Conservation (phyloP, 2,888 invertebrate species). For the Caenorhabditis sinica region DNA sequence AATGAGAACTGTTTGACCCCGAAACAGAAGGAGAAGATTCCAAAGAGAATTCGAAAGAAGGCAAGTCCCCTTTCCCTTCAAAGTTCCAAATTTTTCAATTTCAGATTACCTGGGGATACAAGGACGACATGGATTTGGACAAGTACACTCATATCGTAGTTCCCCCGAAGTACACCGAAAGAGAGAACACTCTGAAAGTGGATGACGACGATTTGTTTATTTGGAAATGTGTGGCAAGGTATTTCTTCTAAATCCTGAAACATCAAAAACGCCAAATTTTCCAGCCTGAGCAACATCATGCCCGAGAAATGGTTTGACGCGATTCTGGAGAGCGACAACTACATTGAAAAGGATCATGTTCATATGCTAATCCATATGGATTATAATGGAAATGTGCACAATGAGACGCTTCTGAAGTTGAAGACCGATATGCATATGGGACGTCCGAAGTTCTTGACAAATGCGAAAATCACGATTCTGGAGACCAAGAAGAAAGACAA, state of each 20-base stretch:
- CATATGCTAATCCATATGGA: constrained; percentile 13
- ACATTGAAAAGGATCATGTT: background rate
- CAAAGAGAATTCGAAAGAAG: background rate
- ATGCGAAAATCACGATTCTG: constrained; percentile 5
- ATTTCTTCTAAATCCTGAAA: background rate
- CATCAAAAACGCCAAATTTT: background rate
- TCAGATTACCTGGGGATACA: constrained; percentile 41
- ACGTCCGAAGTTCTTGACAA: constrained; percentile 17
- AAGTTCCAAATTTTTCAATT: background rate
- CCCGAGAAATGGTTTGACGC: constrained; percentile 9
- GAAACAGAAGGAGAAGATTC: background rate
- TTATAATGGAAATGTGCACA: background rate
- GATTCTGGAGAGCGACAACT: background rate
- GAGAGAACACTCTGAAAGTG: background rate
- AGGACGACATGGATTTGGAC: constrained; percentile 27
- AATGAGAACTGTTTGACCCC: background rate
- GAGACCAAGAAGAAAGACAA: background rate
- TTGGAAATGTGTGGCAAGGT: constrained; percentile 22
- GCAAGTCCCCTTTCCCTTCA: background rate
- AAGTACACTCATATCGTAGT: constrained; percentile 39
- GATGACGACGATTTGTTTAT: constrained; percentile 19
- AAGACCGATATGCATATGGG: constrained; percentile 25
- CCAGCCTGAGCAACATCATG: constrained; percentile 7
- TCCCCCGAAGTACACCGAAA: background rate
- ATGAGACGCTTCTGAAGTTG: constrained; percentile 11